A percentile compares a stretch with the other conserved stretches of the same genome.
These are phyloP conservation scores for Gambusia affinis DNA, from an alignment of 2,113 vertebrate genomes.

Conservation along the genomic window DNA sequence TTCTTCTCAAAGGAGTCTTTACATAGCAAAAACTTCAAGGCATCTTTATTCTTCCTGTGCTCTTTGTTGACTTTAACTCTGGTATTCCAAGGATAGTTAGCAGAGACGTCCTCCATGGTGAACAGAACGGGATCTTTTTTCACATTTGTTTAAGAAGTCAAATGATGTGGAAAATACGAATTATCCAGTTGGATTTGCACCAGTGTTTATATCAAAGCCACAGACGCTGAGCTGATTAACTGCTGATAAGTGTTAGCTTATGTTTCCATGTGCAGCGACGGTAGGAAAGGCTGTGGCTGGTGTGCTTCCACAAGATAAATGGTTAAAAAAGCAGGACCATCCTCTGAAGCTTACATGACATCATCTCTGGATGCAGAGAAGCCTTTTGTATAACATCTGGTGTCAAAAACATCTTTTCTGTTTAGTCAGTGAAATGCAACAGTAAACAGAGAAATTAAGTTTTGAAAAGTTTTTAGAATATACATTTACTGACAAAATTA, in stretches of 20 bases:
- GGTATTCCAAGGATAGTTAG: conserved; percentile 14
- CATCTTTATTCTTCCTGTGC: background rate
- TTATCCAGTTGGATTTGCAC: conserved; percentile 24
- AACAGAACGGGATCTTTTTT: background rate
- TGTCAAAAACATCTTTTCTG: background rate
- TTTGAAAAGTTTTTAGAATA: background rate
- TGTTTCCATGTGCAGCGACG: conserved; percentile 37
- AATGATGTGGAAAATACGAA: conserved; percentile 42
- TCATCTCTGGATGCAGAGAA: background rate
- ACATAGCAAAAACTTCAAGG: background rate
- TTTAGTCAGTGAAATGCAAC: background rate
- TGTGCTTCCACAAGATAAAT: conserved; percentile 49
- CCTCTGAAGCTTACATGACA: conserved; percentile 5
- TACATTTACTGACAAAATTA: background rate
- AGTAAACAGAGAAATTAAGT: conserved; percentile 3
- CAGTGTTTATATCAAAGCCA: conserved; percentile 27
- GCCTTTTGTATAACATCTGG: background rate
- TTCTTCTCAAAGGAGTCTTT: background rate
- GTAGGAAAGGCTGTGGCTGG: conserved; percentile 11
- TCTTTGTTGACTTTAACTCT: conserved; percentile 20
- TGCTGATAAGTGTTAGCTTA: conserved; percentile 33
- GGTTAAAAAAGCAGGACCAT: conserved; percentile 42
- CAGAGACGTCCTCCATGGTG: background rate
- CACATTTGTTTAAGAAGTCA: conserved; percentile 19
- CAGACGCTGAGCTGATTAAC: conserved; percentile 25